Conservation (phyloP, 2,113 vertebrate species). For the Pygoscelis adeliae region DNA sequence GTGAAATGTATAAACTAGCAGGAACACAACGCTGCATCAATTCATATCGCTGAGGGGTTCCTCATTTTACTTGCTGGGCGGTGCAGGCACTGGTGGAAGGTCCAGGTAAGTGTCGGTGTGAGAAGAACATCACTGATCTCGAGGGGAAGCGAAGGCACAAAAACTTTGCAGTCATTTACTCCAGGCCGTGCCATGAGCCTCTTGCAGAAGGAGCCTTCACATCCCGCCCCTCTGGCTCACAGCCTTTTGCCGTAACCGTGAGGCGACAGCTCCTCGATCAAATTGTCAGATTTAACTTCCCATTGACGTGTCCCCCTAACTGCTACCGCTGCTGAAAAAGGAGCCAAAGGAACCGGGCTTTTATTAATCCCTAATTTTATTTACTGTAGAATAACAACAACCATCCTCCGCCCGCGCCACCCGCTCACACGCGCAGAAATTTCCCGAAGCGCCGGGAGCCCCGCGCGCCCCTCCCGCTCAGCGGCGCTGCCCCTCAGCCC, state of each 20-base stretch:
- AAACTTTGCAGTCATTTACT: accelerated
- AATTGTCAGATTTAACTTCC: too few relatives aligned
- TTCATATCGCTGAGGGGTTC: accelerated
- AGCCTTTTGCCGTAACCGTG: neutral
- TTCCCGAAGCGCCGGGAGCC: neutral
- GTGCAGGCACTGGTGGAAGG: neutral
- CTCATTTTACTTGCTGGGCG: accelerated
- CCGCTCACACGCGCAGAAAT: accelerated
- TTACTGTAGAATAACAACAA: neutral
- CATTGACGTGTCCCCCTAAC: accelerated
- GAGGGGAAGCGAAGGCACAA: accelerated
- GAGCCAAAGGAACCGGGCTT: too few relatives aligned
- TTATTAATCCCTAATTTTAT: neutral
- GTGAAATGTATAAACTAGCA: accelerated
- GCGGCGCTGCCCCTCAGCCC: neutral
- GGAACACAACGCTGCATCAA: accelerated
- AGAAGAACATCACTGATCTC: accelerated
- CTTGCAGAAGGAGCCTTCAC: neutral
- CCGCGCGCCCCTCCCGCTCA: accelerated
- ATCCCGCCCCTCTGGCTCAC: accelerated
- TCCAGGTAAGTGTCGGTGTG: accelerated
- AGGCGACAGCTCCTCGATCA: accelerated
- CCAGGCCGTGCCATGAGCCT: accelerated
- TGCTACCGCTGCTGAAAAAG: accelerated
- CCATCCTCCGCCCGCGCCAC: accelerated